Evolutionary conservation across 2,113 vertebrate species (phyloP), one percentile per base, ranked within the genome.

Genomic region (Numida meleagris): DNA sequence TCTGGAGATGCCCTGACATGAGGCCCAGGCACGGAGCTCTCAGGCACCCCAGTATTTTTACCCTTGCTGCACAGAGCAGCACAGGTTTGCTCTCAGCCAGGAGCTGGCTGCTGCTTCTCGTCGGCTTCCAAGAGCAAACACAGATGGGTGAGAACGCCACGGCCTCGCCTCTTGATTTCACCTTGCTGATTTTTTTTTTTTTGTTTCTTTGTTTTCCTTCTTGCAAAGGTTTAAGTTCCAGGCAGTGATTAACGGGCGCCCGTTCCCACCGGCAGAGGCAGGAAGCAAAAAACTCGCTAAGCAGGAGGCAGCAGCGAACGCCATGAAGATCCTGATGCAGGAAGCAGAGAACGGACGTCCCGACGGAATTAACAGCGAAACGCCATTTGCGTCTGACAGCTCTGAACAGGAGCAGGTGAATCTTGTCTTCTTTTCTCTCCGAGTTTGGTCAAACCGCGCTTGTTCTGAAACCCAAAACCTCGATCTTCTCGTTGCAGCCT

Each of bases 251-350:
- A 98, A 98, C 0, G 98, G 98, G 31, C 98, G 98, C 38, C 90
- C 94, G 36, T 99, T 99, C 95, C 99, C 99, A 17, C 96, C 98
- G 3, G 98, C 98, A 1, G 99, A 99, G 95, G 99, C 99, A 7
- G 98, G 98, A 48, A 99, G 98, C 96, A 99, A 99, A 94, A 99
- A 99, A 65, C 97, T 98, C 3, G 99, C 99, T 3, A 99, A 99
- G 79, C 99, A 99, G 89, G 99, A 99, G 4, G 99, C 99, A 1
- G 99, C 99, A 1, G 97, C 98, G 4, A 98, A 98, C 2, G 98
- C 99, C 1, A 98, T 99, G 94, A 98, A 71, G 16, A 91, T 99
- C 17, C 98, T 99, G 48, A 95, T 98, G 8, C 96, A 90, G 2
- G 99, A 99, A 80, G 97, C 96, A 4, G 98, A 98, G 71, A 97